These are phyloP conservation scores for Pristionchus exspectatus DNA, from an alignment of 2,888 invertebrate species.

Conservation along the genomic window DNA sequence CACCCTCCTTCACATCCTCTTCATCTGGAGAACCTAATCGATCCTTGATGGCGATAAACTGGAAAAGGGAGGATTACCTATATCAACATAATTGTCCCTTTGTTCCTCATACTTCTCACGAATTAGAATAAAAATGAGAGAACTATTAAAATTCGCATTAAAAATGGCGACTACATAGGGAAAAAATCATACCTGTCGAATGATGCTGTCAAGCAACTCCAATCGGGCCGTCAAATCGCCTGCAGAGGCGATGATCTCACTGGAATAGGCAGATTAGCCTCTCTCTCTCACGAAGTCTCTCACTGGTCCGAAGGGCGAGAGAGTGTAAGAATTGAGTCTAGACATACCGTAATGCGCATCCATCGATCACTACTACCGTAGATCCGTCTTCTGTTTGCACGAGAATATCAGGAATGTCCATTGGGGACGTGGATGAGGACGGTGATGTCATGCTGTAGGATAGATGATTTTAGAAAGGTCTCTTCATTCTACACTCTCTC, in stretches of 20 bases:
- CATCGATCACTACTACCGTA: conserved; percentile 73
- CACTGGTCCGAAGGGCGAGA: too few relatives aligned
- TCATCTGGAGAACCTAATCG: conserved; percentile 64
- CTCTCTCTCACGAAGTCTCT: too few relatives aligned
- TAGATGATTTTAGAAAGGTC: not conserved
- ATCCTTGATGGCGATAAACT: conserved; percentile 72
- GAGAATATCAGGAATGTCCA: conserved; percentile 75
- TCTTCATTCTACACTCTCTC: not conserved
- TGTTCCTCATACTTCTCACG: too few relatives aligned
- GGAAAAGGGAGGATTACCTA: conserved; percentile 55
- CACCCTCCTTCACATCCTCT: conserved; percentile 62
- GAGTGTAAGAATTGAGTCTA: not conserved
- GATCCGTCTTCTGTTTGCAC: conserved; percentile 76
- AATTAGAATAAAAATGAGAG: too few relatives aligned
- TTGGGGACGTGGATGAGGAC: conserved; percentile 40
- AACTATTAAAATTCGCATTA: too few relatives aligned
- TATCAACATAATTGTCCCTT: too few relatives aligned
- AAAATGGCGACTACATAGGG: too few relatives aligned
- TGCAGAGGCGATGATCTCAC: conserved; percentile 70
- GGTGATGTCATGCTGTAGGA: conserved; percentile 64
- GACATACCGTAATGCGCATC: conserved; percentile 65
- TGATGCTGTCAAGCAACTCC: conserved; percentile 70
- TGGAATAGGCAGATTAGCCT: conserved; percentile 38
- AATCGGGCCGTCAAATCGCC: conserved; percentile 68
- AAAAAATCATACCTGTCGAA: conserved; percentile 67